Evolutionary conservation across 2,888 invertebrate species (phyloP), one percentile per base, ranked within the genome.

Genomic region (Steinernema scapterisci): DNA sequence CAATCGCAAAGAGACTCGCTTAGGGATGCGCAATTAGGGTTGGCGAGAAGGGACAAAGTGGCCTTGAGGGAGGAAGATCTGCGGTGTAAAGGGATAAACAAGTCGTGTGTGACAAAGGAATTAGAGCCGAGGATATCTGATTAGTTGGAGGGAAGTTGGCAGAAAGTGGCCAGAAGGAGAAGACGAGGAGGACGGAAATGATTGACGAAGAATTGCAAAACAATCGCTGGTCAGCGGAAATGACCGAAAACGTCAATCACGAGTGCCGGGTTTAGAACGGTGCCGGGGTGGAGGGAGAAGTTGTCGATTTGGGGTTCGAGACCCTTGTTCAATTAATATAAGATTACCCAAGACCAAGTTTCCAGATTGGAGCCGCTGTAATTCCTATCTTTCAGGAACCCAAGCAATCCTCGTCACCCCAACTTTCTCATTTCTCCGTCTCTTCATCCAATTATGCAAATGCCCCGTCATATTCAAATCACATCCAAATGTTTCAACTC

Each of bases 181-280:
- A 19, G n/a, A 16, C 23, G n/a, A 63, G 74, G 73, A 73, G 70
- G 73, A 44, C 45, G 45, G 75, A 77, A 72, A 72, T 73, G 76
- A 74, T 52, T 27, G 70, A 74, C 56, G 25, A 27, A 70, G 54
- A 54, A 54, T 54, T 25, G 54, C 54, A 54, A 54, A 54, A 54
- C 54, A 54, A 54, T 54, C 54, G 54, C 25, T 21, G 54, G 54
- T 54, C 23, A 25, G 25, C 54, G 21, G 54, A 25, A 48, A 25
- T 54, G 19, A 23, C 23, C 54, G 54, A 54, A 54, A 54, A 54
- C 54, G 54, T 54, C 54, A 54, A 54, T 54, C 54, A 54, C 38
- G 38, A 23, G 13, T 11, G 54, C 7, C n/a, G 54, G 21, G 25
- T 54, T 16, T 16, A 48, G 25, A 54, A 54, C 54, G 25, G 13